These are phyloP conservation scores for Peromyscus nudipes DNA, from an alignment of 2,797 vertebrate species.

Conservation along the genomic window DNA sequence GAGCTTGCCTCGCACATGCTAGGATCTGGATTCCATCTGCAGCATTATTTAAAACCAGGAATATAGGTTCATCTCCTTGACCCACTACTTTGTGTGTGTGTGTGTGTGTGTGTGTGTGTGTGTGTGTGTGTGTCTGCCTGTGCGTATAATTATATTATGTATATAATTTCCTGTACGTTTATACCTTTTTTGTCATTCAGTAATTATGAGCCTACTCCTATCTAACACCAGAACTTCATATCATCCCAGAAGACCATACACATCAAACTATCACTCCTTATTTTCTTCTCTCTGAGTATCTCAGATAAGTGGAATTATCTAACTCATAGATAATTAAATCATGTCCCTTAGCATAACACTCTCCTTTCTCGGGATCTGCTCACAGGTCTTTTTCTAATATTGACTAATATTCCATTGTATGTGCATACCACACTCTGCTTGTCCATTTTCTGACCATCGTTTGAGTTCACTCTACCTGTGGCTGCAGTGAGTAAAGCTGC, in stretches of 20 bases:
- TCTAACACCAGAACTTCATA: neutral
- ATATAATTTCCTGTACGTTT: neutral
- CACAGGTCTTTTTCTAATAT: neutral
- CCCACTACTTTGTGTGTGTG: neutral
- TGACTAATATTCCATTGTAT: neutral
- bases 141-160: neutral
- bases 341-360: neutral
- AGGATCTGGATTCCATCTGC: neutral
- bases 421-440: neutral
- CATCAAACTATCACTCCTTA: accelerated
- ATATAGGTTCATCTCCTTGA: neutral
- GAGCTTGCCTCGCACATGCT: too few relatives aligned
- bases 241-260: neutral
- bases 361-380: neutral
- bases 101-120: neutral
- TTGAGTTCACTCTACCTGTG: neutral
- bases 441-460: neutral
- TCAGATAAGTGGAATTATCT: neutral
- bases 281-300: neutral
- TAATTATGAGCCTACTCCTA: too few relatives aligned
- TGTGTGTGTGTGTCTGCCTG: neutral
- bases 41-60: neutral
- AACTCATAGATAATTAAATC: too few relatives aligned
- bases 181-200: neutral
- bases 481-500: neutral